These are phyloP conservation scores for Anolis carolinensis DNA, from an alignment of 2,113 vertebrate species.

Conservation along the genomic window DNA sequence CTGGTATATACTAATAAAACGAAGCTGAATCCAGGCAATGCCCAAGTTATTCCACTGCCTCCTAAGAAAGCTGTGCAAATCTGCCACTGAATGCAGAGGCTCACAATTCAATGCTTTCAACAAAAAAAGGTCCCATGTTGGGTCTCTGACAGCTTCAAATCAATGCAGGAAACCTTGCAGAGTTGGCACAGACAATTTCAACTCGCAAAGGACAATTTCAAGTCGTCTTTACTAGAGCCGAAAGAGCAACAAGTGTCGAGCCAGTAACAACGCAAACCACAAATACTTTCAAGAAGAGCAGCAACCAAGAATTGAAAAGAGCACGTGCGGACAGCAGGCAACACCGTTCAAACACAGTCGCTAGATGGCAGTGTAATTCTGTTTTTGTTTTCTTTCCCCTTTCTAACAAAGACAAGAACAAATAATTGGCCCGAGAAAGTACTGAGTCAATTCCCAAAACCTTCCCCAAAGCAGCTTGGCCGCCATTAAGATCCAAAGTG, in stretches of 20 bases:
- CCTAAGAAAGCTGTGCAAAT: not conserved
- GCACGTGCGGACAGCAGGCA: not conserved
- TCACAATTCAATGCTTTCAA: not conserved
- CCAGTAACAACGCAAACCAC: not conserved
- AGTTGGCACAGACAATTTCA: not conserved
- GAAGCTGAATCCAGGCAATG: no score
- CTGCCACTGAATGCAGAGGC: no score
- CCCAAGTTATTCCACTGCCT: no score
- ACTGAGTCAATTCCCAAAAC: not conserved
- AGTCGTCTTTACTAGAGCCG: no score
- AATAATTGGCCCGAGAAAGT: not conserved
- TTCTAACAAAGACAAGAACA: not conserved
- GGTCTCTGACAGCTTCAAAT: not conserved
- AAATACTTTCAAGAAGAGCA: no score
- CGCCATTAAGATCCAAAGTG: no score
- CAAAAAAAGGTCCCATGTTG: not conserved
- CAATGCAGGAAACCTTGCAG: not conserved
- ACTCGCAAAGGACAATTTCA: no score
- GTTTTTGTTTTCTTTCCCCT: no score
- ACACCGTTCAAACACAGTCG: constrained; percentile 28
- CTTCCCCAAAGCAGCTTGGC: not conserved
- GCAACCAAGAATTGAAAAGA: not conserved
- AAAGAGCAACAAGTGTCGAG: not conserved
- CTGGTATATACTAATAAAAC: no score
- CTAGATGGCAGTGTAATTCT: constrained; percentile 64